A percentile compares a stretch with the other conserved stretches of the same genome.
Evolutionary conservation across 2,797 vertebrate genomes (phyloP).

Genomic region (Acanthornis magna): DNA sequence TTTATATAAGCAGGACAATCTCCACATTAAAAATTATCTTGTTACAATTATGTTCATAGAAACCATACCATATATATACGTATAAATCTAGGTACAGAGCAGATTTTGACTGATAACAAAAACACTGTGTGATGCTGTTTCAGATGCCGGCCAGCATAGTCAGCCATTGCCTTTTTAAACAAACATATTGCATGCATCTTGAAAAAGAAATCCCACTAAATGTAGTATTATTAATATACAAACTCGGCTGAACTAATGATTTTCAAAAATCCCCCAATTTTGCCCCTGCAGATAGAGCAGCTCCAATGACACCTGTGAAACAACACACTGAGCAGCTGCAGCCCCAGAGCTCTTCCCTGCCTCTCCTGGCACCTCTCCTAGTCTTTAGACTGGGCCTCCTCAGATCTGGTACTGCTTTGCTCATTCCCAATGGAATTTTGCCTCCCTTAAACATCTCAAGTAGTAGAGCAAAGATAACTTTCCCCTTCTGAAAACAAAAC

Average conservation of each 20-base stretch:
- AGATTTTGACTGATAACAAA: background rate
- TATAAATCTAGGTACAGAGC: background rate
- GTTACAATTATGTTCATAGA: background rate
- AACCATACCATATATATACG: background rate
- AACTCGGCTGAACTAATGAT: background rate
- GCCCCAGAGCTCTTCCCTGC: background rate
- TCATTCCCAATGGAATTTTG: background rate
- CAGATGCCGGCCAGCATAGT: background rate
- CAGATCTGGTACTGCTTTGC: background rate
- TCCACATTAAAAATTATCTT: background rate
- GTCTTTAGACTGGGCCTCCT: background rate
- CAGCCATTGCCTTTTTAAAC: background rate
- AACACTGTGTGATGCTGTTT: background rate
- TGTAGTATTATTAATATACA: background rate
- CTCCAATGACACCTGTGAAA: background rate
- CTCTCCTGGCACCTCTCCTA: background rate
- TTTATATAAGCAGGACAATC: background rate
- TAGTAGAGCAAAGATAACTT: background rate
- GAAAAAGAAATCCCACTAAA: background rate
- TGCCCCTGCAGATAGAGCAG: background rate
- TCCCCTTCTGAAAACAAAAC: background rate
- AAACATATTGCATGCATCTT: background rate
- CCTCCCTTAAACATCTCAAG: background rate
- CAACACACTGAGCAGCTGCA: background rate
- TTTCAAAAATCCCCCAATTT: background rate